phyloP scores from a whole-genome alignment of 2,888 invertebrate genomes.

The Lasioglossum lativentre region DNA sequence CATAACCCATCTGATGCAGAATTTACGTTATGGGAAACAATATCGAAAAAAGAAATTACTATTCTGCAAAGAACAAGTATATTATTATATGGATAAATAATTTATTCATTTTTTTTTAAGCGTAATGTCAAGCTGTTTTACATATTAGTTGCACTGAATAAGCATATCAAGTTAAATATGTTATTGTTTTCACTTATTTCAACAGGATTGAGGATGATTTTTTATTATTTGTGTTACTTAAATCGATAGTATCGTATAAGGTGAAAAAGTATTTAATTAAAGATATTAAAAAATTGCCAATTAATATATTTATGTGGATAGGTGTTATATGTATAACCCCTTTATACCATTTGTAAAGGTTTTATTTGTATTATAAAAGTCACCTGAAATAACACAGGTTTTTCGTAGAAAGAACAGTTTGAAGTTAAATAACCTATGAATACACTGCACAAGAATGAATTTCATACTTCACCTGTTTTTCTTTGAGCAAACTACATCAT shows the following conservation, averaged over 20 bases:
- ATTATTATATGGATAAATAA: too few species aligned
- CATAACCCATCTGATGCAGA: not conserved
- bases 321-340: not conserved
- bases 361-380: not conserved
- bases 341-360: not conserved
- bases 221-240: too few species aligned
- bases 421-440: not conserved
- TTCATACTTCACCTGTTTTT: not conserved
- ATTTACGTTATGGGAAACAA: not conserved
- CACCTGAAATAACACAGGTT: not conserved
- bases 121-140: too few species aligned
- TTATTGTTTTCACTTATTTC: too few species aligned
- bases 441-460: not conserved
- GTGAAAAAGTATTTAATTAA: too few species aligned
- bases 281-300: too few species aligned
- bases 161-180: too few species aligned
- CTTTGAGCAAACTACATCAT: not conserved
- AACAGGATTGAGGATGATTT: too few species aligned
- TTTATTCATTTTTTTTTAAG: too few species aligned
- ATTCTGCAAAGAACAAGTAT: not conserved
- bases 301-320: too few species aligned
- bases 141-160: too few species aligned
- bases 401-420: not conserved
- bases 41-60: not conserved
- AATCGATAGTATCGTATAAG: too few species aligned